Evolutionary conservation across 2,888 invertebrate genomes (phyloP), one percentile per base, ranked within the genome.

Genomic region (Hydropsyche betteni): DNA sequence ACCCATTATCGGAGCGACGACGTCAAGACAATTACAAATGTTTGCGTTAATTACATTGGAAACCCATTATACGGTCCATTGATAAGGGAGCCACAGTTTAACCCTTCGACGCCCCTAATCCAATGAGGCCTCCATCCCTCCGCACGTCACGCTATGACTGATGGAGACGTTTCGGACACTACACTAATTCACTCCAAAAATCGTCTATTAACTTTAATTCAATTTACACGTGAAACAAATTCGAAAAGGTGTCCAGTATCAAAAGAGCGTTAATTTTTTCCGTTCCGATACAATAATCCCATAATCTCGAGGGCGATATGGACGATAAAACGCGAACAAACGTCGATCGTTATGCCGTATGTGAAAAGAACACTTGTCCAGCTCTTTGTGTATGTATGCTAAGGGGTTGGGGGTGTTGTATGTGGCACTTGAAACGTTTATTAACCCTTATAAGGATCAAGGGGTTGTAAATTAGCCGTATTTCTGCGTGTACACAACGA

Each of bases 61-160:
- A 75, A 75, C 72, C 75, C 72, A 75, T 75, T 75, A 75, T 64
- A 71, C 68, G 75, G 75, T 73, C 68, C 68, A 73, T 75, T 72
- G 68, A 75, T 72, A 75, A 72, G 72, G 72, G 72, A 72, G 72
- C 72, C 72, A 72, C 72, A 58, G 55, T 72, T 72, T 72, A 72
- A 72, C 72, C 72, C 72, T 72, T 72, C 72, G 50, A 44, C 72
- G 73, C 69, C 34, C 24, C 51, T 75, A 75, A 75, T 75, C 75
- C 61, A 75, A 75, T 75, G 55, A 75, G 53, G 33, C 50, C 69
- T 12, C 38, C 44, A 44, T 34, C 69, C 69, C 69, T 69, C 44
- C 69, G 36, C 44, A 58, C 70, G 75, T 75, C 75, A 72, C 24
- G 71, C 64, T 70, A 75, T 75, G 71, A 71, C 71, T 75, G 75